These are phyloP conservation scores for Ophion slaviceki DNA, from an alignment of 2,888 invertebrate species.

Conservation along the genomic window DNA sequence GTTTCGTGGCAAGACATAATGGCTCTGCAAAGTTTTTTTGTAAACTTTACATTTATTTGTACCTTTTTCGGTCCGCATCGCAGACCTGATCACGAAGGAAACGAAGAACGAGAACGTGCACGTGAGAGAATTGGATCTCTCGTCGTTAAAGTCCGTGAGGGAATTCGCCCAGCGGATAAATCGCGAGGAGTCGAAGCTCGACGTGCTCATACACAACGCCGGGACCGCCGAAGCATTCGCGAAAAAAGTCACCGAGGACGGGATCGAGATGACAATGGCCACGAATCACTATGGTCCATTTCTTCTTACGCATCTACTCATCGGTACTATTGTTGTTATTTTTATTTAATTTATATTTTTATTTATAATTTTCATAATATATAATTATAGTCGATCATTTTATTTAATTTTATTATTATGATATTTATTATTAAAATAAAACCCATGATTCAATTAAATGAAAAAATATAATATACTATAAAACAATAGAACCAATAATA, in stretches of 20 bases:
- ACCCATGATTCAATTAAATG: too few species aligned
- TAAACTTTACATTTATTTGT: slow-evolving; percentile 1
- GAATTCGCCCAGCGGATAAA: slow-evolving; percentile 93
- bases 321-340: slow-evolving; percentile 84
- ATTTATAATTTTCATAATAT: too few species aligned
- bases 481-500: too few species aligned
- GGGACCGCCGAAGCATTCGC: slow-evolving; percentile 91
- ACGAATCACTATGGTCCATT: slow-evolving; percentile 98
- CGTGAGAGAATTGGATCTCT: slow-evolving; percentile 91
- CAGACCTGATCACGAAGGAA: slow-evolving; percentile 89
- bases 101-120: slow-evolving; percentile 90
- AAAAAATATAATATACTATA: too few species aligned
- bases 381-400: too few species aligned
- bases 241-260: slow-evolving; percentile 90
- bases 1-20: not conserved
- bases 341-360: not conserved
- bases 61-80: slow-evolving; percentile 73
- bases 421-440: too few species aligned
- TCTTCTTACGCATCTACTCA: slow-evolving; percentile 94
- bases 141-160: slow-evolving; percentile 91
- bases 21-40: not conserved
- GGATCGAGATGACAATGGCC: slow-evolving; percentile 94
- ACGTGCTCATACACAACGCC: slow-evolving; percentile 95
- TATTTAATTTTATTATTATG: too few species aligned
- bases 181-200: slow-evolving; percentile 89